Evolutionary conservation across 1,140 invertebrate species (phyloP).

Genomic region (Aphelinus certus): DNA sequence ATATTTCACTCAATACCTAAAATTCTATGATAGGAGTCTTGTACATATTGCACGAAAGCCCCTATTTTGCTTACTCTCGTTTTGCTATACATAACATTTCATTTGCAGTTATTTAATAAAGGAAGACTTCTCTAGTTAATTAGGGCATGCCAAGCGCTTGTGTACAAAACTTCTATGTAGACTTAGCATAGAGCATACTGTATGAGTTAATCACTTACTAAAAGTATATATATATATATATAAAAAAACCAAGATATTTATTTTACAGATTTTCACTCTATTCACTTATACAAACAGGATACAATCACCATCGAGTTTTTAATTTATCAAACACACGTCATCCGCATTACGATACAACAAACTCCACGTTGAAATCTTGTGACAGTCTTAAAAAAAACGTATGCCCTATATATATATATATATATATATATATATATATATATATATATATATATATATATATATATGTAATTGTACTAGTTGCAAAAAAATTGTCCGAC

Average conservation of each 20-base stretch:
- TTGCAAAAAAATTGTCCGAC: background rate
- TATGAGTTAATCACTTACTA: no score
- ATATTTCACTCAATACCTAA: slow-evolving; percentile 9
- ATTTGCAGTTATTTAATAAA: slow-evolving; percentile 50
- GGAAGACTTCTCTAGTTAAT: slow-evolving; percentile 59
- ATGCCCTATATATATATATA: background rate
- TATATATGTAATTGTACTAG: slow-evolving; percentile 9
- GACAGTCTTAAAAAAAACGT: background rate
- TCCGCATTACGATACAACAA: background rate
- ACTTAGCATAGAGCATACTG: no score
- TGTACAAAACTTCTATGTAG: slow-evolving; percentile 54
- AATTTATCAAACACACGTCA: background rate
- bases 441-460: background rate
- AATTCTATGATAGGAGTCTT: slow-evolving; percentile 45
- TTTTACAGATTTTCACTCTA: background rate
- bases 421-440: slow-evolving; percentile 1
- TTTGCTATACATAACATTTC: slow-evolving; percentile 42
- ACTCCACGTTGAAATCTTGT: background rate
- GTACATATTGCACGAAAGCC: slow-evolving; percentile 53
- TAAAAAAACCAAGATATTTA: background rate
- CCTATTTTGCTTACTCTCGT: slow-evolving; percentile 35
- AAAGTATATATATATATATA: no score
- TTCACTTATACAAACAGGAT: background rate
- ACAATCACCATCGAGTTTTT: background rate
- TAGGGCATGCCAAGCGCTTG: slow-evolving; percentile 47